Percentiles rank a stretch among this genome's conserved stretches.
Evolutionary conservation across 2,113 vertebrate genomes (phyloP).

Genomic region (Mastomys coucha): DNA sequence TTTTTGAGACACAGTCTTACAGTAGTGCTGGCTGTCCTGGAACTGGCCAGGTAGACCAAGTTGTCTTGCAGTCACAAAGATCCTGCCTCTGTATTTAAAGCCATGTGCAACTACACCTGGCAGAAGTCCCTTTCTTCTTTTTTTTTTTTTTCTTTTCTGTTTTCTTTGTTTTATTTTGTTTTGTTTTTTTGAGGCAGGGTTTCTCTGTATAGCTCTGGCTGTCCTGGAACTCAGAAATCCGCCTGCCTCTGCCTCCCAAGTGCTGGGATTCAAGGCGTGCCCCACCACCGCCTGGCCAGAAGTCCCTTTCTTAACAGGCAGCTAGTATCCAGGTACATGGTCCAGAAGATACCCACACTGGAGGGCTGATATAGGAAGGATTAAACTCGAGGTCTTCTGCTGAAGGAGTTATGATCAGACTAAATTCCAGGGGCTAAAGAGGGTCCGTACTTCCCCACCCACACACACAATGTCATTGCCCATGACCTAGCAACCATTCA

Average conservation of each 20-base stretch:
- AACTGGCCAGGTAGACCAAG: background rate
- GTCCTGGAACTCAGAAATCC: too few relatives aligned
- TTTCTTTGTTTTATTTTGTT: too few relatives aligned
- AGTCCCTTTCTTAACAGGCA: conserved; percentile 38
- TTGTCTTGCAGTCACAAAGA: background rate
- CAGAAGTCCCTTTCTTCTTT: conserved; percentile 34
- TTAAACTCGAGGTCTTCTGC: background rate
- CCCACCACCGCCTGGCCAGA: too few relatives aligned
- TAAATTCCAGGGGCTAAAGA: conserved; percentile 42
- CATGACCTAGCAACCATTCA: background rate
- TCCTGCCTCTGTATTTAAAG: background rate
- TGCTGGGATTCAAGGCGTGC: too few relatives aligned
- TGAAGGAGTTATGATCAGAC: conserved; percentile 38
- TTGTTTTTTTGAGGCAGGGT: too few relatives aligned
- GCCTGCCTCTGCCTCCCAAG: too few relatives aligned
- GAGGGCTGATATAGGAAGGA: conserved; percentile 10
- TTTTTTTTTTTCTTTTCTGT: too few relatives aligned
- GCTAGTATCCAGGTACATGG: background rate
- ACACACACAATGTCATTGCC: background rate
- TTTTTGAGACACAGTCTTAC: background rate
- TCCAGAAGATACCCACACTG: background rate
- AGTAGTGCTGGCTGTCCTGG: background rate
- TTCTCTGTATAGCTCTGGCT: too few relatives aligned
- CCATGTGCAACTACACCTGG: background rate
- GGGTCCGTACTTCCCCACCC: background rate